Conservation (phyloP, 2,797 vertebrate genomes). For the Notamacropus eugenii region DNA sequence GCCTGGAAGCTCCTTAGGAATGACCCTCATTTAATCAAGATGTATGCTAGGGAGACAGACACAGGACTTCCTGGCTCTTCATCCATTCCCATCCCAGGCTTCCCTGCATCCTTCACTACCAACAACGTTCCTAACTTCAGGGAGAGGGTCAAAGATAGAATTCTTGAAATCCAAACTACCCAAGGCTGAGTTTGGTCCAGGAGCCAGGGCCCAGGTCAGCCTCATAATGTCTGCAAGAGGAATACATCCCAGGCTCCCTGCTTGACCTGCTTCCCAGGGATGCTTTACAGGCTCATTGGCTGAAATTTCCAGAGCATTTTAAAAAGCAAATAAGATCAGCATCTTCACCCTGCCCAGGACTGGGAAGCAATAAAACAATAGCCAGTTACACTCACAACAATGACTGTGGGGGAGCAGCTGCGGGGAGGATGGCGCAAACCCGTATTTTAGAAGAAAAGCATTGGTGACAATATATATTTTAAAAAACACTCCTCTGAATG, state of each 20-base stretch:
- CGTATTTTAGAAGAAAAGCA: constrained; percentile 55
- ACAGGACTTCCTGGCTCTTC: not conserved
- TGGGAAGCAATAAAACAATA: constrained; percentile 53
- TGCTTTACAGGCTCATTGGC: constrained; percentile 32
- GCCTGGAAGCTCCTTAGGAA: not conserved
- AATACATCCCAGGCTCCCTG: not conserved
- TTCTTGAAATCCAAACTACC: not conserved
- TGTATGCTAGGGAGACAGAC: not conserved
- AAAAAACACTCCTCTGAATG: constrained; percentile 65
- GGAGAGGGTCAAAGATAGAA: not conserved
- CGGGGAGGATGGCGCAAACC: constrained; percentile 40
- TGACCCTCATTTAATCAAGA: not conserved
- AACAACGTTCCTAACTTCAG: not conserved
- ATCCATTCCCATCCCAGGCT: not conserved
- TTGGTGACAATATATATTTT: constrained; percentile 70
- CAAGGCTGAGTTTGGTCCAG: not conserved
- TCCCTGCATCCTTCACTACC: not conserved
- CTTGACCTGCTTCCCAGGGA: not conserved
- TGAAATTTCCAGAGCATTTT: constrained; percentile 37
- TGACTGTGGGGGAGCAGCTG: constrained; percentile 32
- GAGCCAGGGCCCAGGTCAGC: not conserved
- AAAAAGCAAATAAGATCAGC: constrained; percentile 19
- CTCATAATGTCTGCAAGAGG: not conserved
- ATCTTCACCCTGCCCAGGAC: constrained; percentile 44
- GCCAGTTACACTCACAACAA: constrained; percentile 27